Conservation (phyloP, 2,113 vertebrate species). For the Odontesthes bonariensis region DNA sequence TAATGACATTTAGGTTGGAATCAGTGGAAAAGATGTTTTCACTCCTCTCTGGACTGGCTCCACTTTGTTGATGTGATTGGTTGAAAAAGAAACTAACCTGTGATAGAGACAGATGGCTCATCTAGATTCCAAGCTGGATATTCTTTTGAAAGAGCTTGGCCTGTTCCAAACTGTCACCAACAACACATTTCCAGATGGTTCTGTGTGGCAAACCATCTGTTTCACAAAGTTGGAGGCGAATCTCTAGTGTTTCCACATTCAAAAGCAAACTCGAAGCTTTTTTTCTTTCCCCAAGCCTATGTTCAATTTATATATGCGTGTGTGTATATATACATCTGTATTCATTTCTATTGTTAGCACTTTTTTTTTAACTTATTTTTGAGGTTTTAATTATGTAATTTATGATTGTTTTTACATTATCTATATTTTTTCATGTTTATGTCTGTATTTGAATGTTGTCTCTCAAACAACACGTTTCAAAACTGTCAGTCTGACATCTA, state of each 20-base stretch:
- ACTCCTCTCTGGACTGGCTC: neutral
- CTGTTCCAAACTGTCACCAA: neutral
- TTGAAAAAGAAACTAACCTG: neutral
- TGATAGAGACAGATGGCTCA: neutral
- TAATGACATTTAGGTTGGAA: neutral
- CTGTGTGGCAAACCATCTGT: neutral
- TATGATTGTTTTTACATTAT: too few species aligned
- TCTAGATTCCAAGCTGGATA: too few species aligned
- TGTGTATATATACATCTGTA: too few species aligned
- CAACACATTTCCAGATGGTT: slow-evolving; percentile 4
- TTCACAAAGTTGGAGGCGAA: neutral
- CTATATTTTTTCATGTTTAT: too few species aligned
- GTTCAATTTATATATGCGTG: too few species aligned
- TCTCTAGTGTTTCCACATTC: too few species aligned
- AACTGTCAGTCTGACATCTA: neutral
- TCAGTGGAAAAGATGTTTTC: neutral
- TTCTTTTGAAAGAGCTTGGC: neutral
- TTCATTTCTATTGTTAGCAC: too few species aligned
- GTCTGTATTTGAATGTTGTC: too few species aligned
- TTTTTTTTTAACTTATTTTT: too few species aligned
- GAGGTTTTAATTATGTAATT: too few species aligned
- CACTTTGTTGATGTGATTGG: neutral
- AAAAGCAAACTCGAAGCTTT: too few species aligned
- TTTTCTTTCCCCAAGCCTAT: too few species aligned
- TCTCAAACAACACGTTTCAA: neutral